Evolutionary conservation across 2,888 invertebrate species (phyloP).

Genomic region (Metacarcinus magister): DNA sequence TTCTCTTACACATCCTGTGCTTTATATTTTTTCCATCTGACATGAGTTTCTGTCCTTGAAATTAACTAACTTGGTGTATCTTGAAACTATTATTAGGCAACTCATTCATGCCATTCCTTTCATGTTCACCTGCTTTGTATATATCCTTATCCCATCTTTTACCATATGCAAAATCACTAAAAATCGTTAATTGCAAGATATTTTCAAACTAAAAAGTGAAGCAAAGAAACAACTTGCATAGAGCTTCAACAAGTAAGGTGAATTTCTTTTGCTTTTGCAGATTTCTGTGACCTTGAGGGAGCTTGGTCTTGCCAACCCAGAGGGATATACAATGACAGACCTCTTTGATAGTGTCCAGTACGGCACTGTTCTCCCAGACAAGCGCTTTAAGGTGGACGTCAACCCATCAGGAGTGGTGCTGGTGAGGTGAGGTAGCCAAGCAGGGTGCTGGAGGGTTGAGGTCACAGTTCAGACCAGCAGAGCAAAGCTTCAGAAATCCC

Average conservation of each 20-base stretch:
- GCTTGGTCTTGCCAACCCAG: constrained; percentile 80
- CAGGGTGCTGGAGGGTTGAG: constrained; percentile 19
- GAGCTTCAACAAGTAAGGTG: not conserved
- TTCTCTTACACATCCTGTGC: too few species aligned
- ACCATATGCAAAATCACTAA: too few species aligned
- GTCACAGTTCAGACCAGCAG: constrained; percentile 51
- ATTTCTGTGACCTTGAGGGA: constrained; percentile 82
- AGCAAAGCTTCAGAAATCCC: constrained; percentile 65
- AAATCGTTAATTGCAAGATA: too few species aligned
- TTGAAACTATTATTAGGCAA: too few species aligned
- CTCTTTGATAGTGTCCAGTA: constrained; percentile 82
- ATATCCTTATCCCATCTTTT: too few species aligned
- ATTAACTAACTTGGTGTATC: too few species aligned
- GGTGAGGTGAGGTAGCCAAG: constrained; percentile 78
- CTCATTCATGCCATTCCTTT: too few species aligned
- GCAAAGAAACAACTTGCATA: not conserved
- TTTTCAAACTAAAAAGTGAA: too few species aligned
- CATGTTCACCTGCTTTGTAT: too few species aligned
- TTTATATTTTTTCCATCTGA: too few species aligned
- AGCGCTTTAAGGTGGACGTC: constrained; percentile 82
- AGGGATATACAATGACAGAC: constrained; percentile 82
- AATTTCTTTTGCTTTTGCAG: constrained; percentile 62
- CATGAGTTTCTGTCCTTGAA: too few species aligned
- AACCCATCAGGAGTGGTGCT: constrained; percentile 82
- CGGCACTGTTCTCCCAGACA: constrained; percentile 82